Percentiles rank a stretch among this genome's conserved stretches.
These are phyloP conservation scores for Harpalus rufipes DNA, from an alignment of 2,888 invertebrate genomes.

Conservation along the genomic window DNA sequence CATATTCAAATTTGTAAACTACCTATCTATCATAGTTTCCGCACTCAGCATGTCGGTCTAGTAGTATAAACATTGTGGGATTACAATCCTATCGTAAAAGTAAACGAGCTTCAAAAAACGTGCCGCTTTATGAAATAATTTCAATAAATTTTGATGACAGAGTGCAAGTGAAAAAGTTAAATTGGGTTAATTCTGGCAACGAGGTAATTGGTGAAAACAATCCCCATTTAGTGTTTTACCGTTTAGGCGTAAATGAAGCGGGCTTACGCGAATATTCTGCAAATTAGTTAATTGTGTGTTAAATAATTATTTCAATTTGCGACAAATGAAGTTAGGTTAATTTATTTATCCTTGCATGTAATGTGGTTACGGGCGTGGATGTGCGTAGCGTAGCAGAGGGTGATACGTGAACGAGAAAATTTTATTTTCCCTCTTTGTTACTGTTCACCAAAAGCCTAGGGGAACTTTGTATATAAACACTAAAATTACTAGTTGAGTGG, in stretches of 20 bases:
- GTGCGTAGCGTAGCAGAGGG: neutral
- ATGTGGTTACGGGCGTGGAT: neutral
- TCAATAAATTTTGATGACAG: slow-evolving; percentile 10
- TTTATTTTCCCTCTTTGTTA: neutral
- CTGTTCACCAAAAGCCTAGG: neutral
- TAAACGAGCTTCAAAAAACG: neutral
- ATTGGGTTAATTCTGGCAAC: slow-evolving; percentile 29
- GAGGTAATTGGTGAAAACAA: slow-evolving; percentile 21
- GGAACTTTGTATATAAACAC: neutral
- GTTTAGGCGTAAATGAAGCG: slow-evolving; percentile 13
- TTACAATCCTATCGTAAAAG: no score
- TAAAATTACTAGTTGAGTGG: neutral
- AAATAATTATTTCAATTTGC: slow-evolving; percentile 39
- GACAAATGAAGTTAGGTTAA: slow-evolving; percentile 45
- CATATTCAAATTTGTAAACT: no score
- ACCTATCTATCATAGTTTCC: no score
- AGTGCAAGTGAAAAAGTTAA: slow-evolving; percentile 18
- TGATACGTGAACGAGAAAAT: slow-evolving; percentile 28
- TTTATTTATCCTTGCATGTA: slow-evolving; percentile 47
- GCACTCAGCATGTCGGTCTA: no score
- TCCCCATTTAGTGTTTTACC: slow-evolving; percentile 16
- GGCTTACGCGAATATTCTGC: slow-evolving; percentile 26
- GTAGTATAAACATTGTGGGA: no score
- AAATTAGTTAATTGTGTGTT: slow-evolving; percentile 41
- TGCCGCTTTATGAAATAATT: neutral